These are phyloP conservation scores for Smutsia temminckii DNA, from an alignment of 2,797 vertebrate genomes.

Conservation along the genomic window DNA sequence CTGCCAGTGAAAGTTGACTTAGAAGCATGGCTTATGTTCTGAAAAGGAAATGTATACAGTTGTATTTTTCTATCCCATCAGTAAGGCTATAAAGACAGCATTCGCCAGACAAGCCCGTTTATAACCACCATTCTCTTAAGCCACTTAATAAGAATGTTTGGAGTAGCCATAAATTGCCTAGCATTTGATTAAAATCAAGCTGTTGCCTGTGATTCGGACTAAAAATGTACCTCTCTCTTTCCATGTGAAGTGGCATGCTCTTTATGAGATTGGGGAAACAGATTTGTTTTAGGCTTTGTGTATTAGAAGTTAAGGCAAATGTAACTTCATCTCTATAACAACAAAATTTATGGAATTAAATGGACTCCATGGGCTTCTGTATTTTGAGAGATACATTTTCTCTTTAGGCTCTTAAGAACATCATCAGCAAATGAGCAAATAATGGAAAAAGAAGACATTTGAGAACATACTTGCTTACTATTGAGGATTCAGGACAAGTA, in stretches of 20 bases:
- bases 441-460: background rate
- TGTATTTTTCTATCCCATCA: background rate
- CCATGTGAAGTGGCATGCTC: constrained; percentile 1
- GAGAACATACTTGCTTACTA: background rate
- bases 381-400: background rate
- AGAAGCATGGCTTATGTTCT: background rate
- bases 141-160: background rate
- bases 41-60: background rate
- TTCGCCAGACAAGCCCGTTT: background rate
- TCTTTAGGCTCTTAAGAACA: background rate
- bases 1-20: background rate
- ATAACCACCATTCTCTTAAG: background rate
- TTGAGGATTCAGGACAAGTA: background rate
- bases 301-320: background rate
- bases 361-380: background rate
- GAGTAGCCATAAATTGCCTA: background rate
- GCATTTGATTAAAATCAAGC: constrained; percentile 15
- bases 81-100: background rate
- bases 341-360: background rate
- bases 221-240: background rate
- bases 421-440: background rate
- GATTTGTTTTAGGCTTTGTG: background rate
- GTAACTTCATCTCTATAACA: background rate
- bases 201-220: background rate
- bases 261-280: background rate